These are phyloP conservation scores for Zosterops hypoxanthus DNA, from an alignment of 2,113 vertebrate genomes.

Conservation along the genomic window DNA sequence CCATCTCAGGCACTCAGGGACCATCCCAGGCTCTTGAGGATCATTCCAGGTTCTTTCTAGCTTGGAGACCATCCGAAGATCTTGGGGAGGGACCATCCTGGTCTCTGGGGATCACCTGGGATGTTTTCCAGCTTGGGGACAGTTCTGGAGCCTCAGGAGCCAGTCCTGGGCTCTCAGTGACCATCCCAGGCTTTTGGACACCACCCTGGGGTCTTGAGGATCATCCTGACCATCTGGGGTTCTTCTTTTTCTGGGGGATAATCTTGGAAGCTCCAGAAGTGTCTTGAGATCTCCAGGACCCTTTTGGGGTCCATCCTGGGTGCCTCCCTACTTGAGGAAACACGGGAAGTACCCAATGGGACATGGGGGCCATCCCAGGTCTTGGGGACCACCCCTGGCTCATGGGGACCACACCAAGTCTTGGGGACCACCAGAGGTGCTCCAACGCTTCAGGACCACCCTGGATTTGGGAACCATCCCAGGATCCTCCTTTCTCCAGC, in stretches of 20 bases:
- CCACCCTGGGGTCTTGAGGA: neutral
- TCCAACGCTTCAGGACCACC: accelerated
- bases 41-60: neutral
- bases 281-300: neutral
- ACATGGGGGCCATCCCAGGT: accelerated
- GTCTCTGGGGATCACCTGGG: too few relatives aligned
- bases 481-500: neutral
- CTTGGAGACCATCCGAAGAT: neutral
- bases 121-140: too few relatives aligned
- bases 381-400: neutral
- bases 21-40: too few relatives aligned
- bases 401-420: neutral
- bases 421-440: neutral
- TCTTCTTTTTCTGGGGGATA: neutral
- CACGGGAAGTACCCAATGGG: neutral
- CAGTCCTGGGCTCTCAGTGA: neutral
- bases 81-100: too few relatives aligned
- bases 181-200: too few relatives aligned
- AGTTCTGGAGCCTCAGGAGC: too few relatives aligned
- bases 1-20: too few relatives aligned
- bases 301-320: accelerated
- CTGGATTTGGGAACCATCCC: neutral
- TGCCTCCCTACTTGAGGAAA: accelerated
- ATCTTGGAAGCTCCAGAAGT: neutral
- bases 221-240: neutral